A percentile compares a stretch with the other conserved stretches of the same genome.
These are phyloP conservation scores for Liopterus haemorrhoidalis DNA, from an alignment of 2,888 invertebrate species.

Conservation along the genomic window DNA sequence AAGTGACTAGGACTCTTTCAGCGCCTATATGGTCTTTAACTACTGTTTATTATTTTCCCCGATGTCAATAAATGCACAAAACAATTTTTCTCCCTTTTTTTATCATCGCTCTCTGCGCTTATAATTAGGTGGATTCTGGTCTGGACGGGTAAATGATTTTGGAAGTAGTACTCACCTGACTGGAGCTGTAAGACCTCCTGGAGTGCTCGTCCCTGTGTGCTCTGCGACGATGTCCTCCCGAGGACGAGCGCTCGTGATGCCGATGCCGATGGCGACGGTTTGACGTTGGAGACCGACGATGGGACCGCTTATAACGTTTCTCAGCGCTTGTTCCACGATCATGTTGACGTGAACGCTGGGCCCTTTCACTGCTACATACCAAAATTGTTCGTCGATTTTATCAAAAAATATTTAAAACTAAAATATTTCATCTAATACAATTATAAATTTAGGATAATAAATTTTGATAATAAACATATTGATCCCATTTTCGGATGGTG, in stretches of 20 bases:
- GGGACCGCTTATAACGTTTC: constrained; percentile 78
- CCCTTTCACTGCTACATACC: constrained; percentile 54
- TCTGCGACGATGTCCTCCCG: constrained; percentile 41
- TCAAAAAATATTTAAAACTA: too few relatives aligned
- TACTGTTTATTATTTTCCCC: too few relatives aligned
- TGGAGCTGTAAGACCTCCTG: constrained; percentile 50
- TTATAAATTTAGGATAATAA: too few relatives aligned
- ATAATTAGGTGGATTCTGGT: background rate
- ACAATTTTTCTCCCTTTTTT: too few relatives aligned
- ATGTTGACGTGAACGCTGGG: constrained; percentile 54
- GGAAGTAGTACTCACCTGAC: constrained; percentile 41
- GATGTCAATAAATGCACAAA: too few relatives aligned
- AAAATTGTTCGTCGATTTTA: too few relatives aligned
- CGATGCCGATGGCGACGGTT: constrained; percentile 68
- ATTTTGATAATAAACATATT: too few relatives aligned
- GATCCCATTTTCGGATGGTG: too few relatives aligned
- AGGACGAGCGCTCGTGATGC: constrained; percentile 47
- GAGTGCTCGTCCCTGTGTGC: constrained; percentile 47
- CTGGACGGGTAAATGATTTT: background rate
- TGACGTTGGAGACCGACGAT: constrained; percentile 74
- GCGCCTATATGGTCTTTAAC: too few relatives aligned
- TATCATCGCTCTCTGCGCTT: background rate
- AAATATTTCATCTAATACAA: too few relatives aligned
- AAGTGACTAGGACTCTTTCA: too few relatives aligned
- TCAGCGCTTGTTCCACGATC: constrained; percentile 73